Conservation (phyloP, 1,140 invertebrate genomes). For the Chlorops oryzae region DNA sequence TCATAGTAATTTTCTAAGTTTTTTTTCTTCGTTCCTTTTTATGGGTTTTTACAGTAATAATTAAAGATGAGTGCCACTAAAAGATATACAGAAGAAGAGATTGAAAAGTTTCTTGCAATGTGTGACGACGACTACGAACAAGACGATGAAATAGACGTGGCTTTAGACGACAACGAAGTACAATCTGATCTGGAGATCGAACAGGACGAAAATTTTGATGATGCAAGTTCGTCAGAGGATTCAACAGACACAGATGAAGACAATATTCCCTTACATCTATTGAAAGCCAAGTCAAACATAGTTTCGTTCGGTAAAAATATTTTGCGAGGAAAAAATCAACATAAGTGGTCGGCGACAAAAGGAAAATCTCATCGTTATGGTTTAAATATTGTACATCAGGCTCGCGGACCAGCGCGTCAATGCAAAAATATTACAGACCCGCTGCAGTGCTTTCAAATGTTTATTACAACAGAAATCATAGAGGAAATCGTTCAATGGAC, state of each 20-base stretch:
- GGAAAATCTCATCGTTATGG: background rate
- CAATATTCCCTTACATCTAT: background rate
- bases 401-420: too few relatives aligned
- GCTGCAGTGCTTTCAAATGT: too few relatives aligned
- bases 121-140: constrained; percentile 1
- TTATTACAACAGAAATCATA: too few relatives aligned
- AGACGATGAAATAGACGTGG: too few relatives aligned
- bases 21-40: background rate
- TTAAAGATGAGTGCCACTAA: background rate
- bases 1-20: too few relatives aligned
- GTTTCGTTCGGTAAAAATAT: background rate
- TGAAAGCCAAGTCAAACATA: constrained; percentile 4
- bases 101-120: constrained; percentile 5
- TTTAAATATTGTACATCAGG: constrained; percentile 7
- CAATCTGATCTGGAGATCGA: constrained; percentile 1
- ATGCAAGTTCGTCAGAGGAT: background rate
- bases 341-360: background rate
- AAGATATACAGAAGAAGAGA: constrained; percentile 3
- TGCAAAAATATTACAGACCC: too few relatives aligned
- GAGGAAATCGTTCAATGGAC: too few relatives aligned
- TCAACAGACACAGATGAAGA: constrained; percentile 4
- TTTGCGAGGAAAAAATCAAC: constrained; percentile 5
- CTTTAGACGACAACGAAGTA: too few relatives aligned
- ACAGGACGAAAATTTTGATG: constrained; percentile 2
- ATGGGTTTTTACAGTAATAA: background rate